Conservation (phyloP, 2,113 vertebrate species). For the Saguinus imperator region DNA sequence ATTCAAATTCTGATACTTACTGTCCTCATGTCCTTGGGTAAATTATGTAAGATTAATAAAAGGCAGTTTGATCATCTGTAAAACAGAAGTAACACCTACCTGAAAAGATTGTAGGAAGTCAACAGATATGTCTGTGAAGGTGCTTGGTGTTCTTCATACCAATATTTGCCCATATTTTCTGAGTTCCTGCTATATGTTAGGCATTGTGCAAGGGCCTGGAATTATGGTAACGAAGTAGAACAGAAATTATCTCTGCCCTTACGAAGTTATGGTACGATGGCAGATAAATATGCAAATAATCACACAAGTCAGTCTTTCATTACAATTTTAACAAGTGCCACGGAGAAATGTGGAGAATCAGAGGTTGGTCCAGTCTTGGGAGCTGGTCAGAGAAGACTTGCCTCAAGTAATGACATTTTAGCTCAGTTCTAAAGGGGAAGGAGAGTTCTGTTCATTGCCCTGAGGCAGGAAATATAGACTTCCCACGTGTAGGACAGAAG, state of each 20-base stretch:
- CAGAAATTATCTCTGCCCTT: background rate
- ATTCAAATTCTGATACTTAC: background rate
- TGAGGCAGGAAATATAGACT: background rate
- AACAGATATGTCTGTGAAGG: background rate
- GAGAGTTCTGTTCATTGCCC: background rate
- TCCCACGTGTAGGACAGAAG: background rate
- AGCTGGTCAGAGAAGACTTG: background rate
- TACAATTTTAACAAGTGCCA: background rate
- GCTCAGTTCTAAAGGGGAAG: background rate
- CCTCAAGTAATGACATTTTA: background rate
- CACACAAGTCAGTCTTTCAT: background rate
- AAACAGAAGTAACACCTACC: background rate
- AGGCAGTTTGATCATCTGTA: background rate
- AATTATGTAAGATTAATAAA: background rate
- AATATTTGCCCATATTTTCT: background rate
- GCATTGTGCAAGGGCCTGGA: background rate
- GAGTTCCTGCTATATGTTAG: background rate
- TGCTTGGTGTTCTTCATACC: background rate
- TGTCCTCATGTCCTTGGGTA: background rate
- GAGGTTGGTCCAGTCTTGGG: background rate
- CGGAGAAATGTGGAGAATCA: fast-evolving
- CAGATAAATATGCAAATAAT: background rate
- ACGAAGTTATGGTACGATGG: background rate
- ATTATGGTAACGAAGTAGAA: background rate
- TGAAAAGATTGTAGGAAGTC: background rate